Evolutionary conservation across 2,888 invertebrate species (phyloP), one percentile per base, ranked within the genome.

Genomic region (Anarsia innoxiella): DNA sequence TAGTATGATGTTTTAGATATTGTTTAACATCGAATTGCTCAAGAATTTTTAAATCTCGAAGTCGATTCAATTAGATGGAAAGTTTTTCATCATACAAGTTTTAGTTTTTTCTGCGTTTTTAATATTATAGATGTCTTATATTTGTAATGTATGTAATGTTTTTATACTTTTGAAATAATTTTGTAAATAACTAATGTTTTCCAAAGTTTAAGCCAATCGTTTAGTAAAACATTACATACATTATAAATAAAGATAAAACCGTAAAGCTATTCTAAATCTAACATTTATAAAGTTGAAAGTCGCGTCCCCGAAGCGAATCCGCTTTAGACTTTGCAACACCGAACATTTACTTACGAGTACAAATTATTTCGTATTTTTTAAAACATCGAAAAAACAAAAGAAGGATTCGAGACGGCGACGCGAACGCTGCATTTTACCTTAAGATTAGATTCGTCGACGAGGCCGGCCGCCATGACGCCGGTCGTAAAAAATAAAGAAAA

Each of bases 401-500:
- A 26, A 14, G 14, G 33, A 33, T 23, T 26, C 11, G 15, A 10
- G 8, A 11, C 15, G 15, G 26, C 25, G 26, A 33, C 11, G 30
- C 19, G 37, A 40, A 31, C 14, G 15, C 8, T 19, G n/a, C 25
- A n/a, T 25, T 25, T 19, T 19, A 19, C 8, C 8, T 32, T 19
- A 5, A 19, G 3, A 19, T 19, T 19, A 3, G 19, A 19, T 8
- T 19, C n/a, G n/a, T n/a, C 10, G 34, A 25, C 35, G 35, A 35
- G 29, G 41, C n/a, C 41, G 32, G 31, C 41, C 30, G 12, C 13
- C 11, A 37, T 9, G 14, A 30, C 36, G 31, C 23, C 41, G 36
- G 28, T 23, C 26, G 23, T 30, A 19, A 29, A 36, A 29, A 40
- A 30, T 30, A 30, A 41, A 19, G 31, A 31, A 15, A 38, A 37